Conservation (phyloP, 35 echinoderm and acorn worm species). For the Heliocidaris tuberculata region DNA sequence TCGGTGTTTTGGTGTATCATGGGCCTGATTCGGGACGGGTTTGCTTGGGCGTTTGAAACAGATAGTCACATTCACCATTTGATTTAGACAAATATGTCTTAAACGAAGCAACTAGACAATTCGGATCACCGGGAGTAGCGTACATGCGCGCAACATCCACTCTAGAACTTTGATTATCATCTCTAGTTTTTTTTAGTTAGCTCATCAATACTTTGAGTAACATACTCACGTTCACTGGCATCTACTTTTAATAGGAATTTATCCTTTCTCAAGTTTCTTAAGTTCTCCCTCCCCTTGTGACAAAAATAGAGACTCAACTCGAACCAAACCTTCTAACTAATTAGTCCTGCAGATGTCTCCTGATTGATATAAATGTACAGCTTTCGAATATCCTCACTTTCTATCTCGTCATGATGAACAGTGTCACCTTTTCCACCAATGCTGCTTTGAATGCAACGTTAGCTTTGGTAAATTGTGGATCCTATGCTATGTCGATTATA, state of each 20-base stretch:
- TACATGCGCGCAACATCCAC: conserved; percentile 57
- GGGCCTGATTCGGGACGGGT: neutral
- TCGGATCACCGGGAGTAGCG: conserved; percentile 11
- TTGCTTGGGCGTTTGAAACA: conserved; percentile 57
- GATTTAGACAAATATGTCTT: conserved; percentile 55
- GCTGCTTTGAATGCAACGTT: conserved; percentile 20
- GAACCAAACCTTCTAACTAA: neutral
- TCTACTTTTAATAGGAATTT: neutral
- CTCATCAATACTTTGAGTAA: conserved; percentile 26
- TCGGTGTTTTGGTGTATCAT: conserved; percentile 53
- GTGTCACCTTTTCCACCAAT: conserved; percentile 25
- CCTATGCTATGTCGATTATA: conserved; percentile 10
- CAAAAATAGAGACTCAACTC: conserved; percentile 24
- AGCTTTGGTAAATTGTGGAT: conserved; percentile 26
- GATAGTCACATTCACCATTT: conserved; percentile 39
- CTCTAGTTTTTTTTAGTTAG: conserved; percentile 48
- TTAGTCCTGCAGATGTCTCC: conserved; percentile 18
- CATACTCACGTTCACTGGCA: neutral
- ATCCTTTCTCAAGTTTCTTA: neutral
- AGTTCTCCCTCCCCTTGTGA: conserved; percentile 11
- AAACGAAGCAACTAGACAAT: conserved; percentile 53
- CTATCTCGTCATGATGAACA: conserved; percentile 22
- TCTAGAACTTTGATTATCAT: conserved; percentile 36
- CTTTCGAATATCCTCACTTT: conserved; percentile 19
- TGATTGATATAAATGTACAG: conserved; percentile 1